phyloP scores from a whole-genome alignment of 2,113 vertebrate species.

The Chitala chitala region DNA sequence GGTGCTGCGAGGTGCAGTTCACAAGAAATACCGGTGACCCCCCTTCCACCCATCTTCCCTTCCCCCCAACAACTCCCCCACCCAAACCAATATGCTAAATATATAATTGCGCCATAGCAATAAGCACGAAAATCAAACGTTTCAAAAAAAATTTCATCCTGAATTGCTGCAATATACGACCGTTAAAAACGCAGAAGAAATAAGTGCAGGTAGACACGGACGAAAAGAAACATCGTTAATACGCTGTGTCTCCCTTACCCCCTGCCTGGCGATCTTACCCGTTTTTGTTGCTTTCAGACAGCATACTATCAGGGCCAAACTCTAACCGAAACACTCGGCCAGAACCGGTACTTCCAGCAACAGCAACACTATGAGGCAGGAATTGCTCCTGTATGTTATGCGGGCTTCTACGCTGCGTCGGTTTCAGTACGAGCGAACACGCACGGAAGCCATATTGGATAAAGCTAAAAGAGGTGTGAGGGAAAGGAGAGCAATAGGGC shows the following conservation, averaged over 20 bases:
- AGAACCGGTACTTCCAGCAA: constrained; percentile 26
- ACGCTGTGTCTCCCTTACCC: constrained; percentile 28
- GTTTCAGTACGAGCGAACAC: constrained; percentile 59
- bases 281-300: constrained; percentile 74
- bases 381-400: constrained; percentile 27
- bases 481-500: constrained; percentile 12
- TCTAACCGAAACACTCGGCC: constrained; percentile 26
- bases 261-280: constrained; percentile 56
- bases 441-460: constrained; percentile 68
- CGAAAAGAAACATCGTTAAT: constrained; percentile 25
- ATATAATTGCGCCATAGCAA: background rate
- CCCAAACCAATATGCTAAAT: background rate
- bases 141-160: background rate
- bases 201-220: constrained; percentile 1
- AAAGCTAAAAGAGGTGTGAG: constrained; percentile 31
- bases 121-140: background rate
- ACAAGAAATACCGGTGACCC: constrained; percentile 13
- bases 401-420: constrained; percentile 58
- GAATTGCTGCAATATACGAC: background rate
- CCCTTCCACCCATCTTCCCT: constrained; percentile 19
- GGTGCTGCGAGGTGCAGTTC: constrained; percentile 1
- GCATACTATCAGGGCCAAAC: constrained; percentile 55
- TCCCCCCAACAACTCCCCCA: constrained; percentile 37
- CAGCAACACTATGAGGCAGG: constrained; percentile 30
- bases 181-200: background rate